phyloP scores from a whole-genome alignment of 2,113 vertebrate species.

The Peucedramus taeniatus region DNA sequence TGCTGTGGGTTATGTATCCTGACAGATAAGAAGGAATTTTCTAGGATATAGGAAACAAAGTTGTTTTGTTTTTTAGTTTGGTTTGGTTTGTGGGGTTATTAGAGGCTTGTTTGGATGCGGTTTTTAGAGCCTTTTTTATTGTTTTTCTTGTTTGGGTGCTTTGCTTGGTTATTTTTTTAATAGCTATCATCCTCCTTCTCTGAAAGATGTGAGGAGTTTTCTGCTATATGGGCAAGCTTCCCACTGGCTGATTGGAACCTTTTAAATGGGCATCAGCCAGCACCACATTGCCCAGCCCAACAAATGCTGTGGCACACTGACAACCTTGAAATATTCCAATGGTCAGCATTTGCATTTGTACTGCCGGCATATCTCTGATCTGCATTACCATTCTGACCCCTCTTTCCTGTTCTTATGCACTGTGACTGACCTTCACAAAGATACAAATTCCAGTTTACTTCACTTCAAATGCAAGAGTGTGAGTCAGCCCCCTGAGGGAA shows the following conservation, averaged over 20 bases:
- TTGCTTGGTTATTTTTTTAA: background rate
- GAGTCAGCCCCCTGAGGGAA: slow-evolving; percentile 56
- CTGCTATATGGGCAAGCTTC: background rate
- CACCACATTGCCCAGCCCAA: background rate
- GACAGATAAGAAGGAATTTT: background rate
- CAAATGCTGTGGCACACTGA: background rate
- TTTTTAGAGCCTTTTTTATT: background rate
- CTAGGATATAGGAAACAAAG: background rate
- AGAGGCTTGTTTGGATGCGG: background rate
- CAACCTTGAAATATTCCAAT: slow-evolving; percentile 11
- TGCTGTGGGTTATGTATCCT: background rate
- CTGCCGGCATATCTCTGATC: background rate
- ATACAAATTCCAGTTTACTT: slow-evolving; percentile 58
- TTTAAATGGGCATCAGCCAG: slow-evolving; percentile 19
- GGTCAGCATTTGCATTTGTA: slow-evolving; percentile 40
- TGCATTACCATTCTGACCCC: slow-evolving; percentile 50
- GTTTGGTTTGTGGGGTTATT: background rate
- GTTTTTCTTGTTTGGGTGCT: background rate
- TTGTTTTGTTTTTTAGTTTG: background rate
- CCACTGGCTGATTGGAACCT: slow-evolving; percentile 22
- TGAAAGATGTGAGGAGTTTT: slow-evolving; percentile 24
- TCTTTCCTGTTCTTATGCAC: slow-evolving; percentile 57
- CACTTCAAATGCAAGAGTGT: slow-evolving; percentile 34
- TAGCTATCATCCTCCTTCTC: background rate
- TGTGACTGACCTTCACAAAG: slow-evolving; percentile 47